Evolutionary conservation across 2,797 vertebrate genomes (phyloP).

Genomic region (Hippopotamyrus pictus): DNA sequence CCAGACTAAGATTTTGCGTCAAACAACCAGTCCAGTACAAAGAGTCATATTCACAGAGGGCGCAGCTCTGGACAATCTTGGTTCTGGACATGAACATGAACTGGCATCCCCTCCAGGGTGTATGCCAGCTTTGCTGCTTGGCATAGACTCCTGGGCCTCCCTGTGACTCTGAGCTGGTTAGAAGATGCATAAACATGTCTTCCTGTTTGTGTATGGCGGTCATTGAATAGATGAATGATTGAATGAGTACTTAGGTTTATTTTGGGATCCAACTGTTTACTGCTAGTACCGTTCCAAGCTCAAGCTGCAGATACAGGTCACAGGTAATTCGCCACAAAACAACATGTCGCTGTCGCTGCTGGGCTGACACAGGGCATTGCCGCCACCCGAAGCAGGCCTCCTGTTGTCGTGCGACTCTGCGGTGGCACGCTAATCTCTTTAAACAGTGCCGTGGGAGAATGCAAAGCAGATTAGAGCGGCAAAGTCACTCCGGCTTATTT

Average conservation of each 20-base stretch:
- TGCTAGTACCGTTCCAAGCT: neutral
- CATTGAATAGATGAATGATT: neutral
- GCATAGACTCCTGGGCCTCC: neutral
- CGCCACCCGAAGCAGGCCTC: constrained; percentile 46
- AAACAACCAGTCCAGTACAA: neutral
- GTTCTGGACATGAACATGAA: neutral
- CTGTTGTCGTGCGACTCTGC: constrained; percentile 54
- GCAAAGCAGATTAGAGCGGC: constrained; percentile 44
- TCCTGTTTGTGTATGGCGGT: neutral
- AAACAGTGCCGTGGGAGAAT: constrained; percentile 41
- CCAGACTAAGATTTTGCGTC: neutral
- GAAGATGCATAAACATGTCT: neutral
- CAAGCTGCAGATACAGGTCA: neutral
- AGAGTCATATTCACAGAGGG: neutral
- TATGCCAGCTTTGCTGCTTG: neutral
- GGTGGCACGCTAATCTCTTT: constrained; percentile 48
- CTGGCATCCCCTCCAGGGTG: neutral
- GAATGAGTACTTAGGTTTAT: neutral
- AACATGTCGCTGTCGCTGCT: constrained; percentile 19
- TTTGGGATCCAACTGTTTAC: neutral
- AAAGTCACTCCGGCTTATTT: neutral
- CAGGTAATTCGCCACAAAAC: neutral
- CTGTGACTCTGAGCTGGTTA: neutral
- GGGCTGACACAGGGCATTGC: constrained; percentile 32
- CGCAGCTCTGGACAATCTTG: neutral